Percentiles rank a stretch among this genome's conserved stretches.
These are phyloP conservation scores for Cisticola juncidis DNA, from an alignment of 2,113 vertebrate species.

Conservation along the genomic window DNA sequence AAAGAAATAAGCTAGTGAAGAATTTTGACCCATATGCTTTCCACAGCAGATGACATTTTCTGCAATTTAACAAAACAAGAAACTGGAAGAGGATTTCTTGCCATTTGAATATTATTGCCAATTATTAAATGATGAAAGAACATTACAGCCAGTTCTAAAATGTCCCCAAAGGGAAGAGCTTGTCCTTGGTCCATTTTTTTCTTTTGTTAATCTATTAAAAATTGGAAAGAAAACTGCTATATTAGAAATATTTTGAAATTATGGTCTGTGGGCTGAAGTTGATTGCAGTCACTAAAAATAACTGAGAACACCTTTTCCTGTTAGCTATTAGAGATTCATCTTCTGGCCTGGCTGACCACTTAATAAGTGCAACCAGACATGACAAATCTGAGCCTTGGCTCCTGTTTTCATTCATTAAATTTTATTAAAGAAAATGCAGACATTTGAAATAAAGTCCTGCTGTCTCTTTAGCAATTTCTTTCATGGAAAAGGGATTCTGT, in stretches of 20 bases:
- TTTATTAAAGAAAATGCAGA: not conserved
- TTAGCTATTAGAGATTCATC: not conserved
- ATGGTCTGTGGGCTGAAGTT: not conserved
- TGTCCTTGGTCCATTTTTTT: not conserved
- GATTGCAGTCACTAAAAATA: not conserved
- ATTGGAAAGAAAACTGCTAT: not conserved
- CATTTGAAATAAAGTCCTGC: not conserved
- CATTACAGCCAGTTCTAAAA: not conserved
- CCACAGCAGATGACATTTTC: not conserved
- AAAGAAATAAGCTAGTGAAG: not conserved
- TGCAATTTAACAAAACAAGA: not conserved
- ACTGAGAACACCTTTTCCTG: not conserved
- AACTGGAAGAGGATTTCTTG: not conserved
- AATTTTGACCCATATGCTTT: not conserved
- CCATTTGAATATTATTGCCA: constrained; percentile 1
- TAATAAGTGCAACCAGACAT: not conserved
- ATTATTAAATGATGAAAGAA: constrained; percentile 2
- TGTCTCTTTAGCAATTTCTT: not conserved
- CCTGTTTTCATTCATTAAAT: not conserved
- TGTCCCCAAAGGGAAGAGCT: not conserved
- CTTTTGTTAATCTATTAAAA: not conserved
- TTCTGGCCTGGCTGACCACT: not conserved
- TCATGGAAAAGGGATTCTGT: not conserved
- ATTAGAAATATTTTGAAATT: not conserved
- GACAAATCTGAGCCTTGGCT: not conserved